Base-by-base conservation (phyloP, 2,888 invertebrate genomes). In the Dryobotodes eremita region DNA sequence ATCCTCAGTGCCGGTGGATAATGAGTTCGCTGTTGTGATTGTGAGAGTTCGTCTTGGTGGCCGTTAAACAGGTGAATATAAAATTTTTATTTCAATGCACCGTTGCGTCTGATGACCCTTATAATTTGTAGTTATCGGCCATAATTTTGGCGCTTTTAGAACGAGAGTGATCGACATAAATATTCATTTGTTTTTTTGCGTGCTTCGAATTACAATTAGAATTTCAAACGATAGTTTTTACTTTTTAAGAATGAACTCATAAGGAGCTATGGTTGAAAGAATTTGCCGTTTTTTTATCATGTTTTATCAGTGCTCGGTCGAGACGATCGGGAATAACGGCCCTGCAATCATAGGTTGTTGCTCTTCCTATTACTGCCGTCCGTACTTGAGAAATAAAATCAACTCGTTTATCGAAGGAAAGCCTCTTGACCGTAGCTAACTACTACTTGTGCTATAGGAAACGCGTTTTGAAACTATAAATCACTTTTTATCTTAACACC, bases 291-390 rank as follows among this genome's bases (percentile, higher is more conserved):
- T 88, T 90, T 91, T 90, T 88, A n/a, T 89, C 87, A 61, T 31
- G 31, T 82, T 90, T 93, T 95, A 95, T 94, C 94, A 94, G 92
- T 93, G 94, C 90, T 93, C 93, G 92, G 92, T 91, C 93, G 93
- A 93, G 94, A 92, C 94, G 93, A 93, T 94, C 93, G 93, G 95
- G 95, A 92, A 95, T 97, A 97, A 96, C 96, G 96, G 96, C 96
- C 95, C 94, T 94, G 95, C 96, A 96, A 97, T 97, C 96, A 96
- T 96, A 97, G 96, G 96, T 97, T 96, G 95, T 97, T 97, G 96
- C 94, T 96, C 96, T 96, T 95, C 95, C 95, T 95, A 85, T 85
- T 84, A 95, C 92, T 91, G 92, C 91, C 93, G 84, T 86, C 88
- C 88, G 92, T 90, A 89, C 90, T 90, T 89, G 92, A 93, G 94